A percentile compares a stretch with the other conserved stretches of the same genome.
phyloP scores from a whole-genome alignment of 2,113 vertebrate species.

The Aepyceros melampus region DNA sequence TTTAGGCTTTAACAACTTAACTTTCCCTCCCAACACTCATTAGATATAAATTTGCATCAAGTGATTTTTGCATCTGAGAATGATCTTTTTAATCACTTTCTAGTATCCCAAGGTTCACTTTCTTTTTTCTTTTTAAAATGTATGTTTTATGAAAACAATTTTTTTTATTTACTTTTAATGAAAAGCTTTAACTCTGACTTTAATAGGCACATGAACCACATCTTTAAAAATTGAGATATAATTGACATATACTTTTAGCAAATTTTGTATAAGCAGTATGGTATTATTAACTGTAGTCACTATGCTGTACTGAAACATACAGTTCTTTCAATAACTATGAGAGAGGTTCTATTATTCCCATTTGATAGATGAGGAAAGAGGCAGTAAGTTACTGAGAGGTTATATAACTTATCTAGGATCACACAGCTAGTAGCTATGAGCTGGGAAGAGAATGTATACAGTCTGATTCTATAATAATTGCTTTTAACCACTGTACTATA shows the following conservation, averaged over 20 bases:
- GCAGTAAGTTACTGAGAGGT: not conserved
- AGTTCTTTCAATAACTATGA: not conserved
- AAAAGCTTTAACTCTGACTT: not conserved
- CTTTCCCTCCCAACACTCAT: not conserved
- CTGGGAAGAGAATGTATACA: not conserved
- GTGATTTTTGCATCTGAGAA: not conserved
- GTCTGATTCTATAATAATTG: conserved; percentile 31
- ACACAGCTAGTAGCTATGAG: not conserved
- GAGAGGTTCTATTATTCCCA: not conserved
- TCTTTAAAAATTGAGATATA: not conserved
- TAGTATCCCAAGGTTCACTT: not conserved
- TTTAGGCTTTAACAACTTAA: conserved; percentile 4
- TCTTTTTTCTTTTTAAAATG: not conserved
- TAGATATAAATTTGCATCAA: not conserved
- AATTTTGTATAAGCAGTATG: not conserved
- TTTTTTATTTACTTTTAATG: not conserved
- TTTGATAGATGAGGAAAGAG: not conserved
- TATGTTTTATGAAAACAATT: not conserved
- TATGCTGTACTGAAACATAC: not conserved
- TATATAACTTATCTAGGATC: not conserved
- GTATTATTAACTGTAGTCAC: not conserved
- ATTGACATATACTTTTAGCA: not conserved
- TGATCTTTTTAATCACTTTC: not conserved
- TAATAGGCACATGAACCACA: not conserved
- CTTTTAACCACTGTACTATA: not conserved